phyloP scores from a whole-genome alignment of 2,113 vertebrate genomes.

The Corvus cornix region DNA sequence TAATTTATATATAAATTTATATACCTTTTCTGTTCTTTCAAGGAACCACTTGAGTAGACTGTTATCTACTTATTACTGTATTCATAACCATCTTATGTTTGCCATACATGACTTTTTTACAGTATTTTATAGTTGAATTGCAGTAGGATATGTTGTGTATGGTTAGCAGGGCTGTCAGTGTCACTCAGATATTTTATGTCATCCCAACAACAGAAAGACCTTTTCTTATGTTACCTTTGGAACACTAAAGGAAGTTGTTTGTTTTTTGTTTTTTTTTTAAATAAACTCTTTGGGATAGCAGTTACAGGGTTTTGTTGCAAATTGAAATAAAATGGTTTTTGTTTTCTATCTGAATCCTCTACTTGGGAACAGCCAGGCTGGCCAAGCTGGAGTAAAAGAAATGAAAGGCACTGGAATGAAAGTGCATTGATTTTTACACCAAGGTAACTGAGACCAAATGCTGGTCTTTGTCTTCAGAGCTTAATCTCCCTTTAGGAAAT shows the following conservation, averaged over 20 bases:
- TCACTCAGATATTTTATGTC: neutral
- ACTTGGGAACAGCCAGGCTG: neutral
- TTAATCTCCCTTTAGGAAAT: conserved; percentile 43
- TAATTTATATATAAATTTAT: neutral
- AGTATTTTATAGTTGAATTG: neutral
- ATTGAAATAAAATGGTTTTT: neutral
- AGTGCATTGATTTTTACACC: conserved; percentile 32
- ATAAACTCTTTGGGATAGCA: neutral
- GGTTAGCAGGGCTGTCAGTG: neutral
- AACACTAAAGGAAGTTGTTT: neutral
- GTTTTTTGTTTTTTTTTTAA: no score
- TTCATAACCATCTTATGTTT: neutral
- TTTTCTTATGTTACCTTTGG: neutral
- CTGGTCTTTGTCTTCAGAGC: conserved; percentile 16
- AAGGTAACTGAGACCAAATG: conserved; percentile 1
- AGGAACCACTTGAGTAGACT: neutral
- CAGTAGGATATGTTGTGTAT: neutral
- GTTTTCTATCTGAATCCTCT: neutral
- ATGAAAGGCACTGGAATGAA: neutral
- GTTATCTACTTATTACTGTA: neutral
- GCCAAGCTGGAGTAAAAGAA: neutral
- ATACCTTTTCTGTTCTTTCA: neutral
- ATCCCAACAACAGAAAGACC: neutral
- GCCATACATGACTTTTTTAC: neutral
- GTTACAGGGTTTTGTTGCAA: neutral